Percentiles rank a stretch among this genome's conserved stretches.
phyloP scores from a whole-genome alignment of 2,797 vertebrate species.

The Malacoctenus gilli region DNA sequence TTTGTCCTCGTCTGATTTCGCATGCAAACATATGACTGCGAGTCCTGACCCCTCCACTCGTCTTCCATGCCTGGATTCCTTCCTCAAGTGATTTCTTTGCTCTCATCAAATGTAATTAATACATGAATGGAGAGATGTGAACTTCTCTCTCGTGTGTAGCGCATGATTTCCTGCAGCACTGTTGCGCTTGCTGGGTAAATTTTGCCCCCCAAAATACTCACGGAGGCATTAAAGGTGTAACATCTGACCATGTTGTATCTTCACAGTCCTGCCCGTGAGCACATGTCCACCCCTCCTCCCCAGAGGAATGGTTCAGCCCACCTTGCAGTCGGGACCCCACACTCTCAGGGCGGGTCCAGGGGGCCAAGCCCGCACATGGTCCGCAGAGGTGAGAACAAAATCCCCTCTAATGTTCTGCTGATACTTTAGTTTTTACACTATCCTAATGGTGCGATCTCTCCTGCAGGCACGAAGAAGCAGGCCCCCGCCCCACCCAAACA shows the following conservation, averaged over 20 bases:
- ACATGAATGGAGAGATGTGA: conserved; percentile 18
- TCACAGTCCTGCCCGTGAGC: conserved; percentile 77
- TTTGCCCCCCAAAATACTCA: not conserved
- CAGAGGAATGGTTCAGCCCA: conserved; percentile 84
- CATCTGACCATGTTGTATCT: conserved; percentile 44
- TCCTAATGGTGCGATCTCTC: conserved; percentile 13
- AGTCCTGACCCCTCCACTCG: conserved; percentile 39
- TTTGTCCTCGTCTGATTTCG: conserved; percentile 39
- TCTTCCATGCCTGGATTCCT: not conserved
- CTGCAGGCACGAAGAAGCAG: conserved; percentile 92
- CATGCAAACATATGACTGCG: no score
- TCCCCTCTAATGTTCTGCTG: not conserved
- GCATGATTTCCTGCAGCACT: conserved; percentile 47
- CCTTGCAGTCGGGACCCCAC: conserved; percentile 72
- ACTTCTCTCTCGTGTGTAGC: conserved; percentile 13
- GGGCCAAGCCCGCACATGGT: conserved; percentile 90
- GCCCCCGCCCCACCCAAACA: conserved; percentile 84
- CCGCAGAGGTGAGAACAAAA: conserved; percentile 87
- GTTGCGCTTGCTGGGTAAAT: conserved; percentile 14
- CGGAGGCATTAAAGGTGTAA: conserved; percentile 34
- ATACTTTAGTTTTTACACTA: not conserved
- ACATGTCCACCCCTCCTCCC: conserved; percentile 79
- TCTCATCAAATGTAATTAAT: conserved; percentile 15
- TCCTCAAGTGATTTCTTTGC: conserved; percentile 28
- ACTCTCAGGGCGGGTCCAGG: conserved; percentile 73